Conservation (phyloP, 2,888 invertebrate genomes). For the Microchrysa polita region DNA sequence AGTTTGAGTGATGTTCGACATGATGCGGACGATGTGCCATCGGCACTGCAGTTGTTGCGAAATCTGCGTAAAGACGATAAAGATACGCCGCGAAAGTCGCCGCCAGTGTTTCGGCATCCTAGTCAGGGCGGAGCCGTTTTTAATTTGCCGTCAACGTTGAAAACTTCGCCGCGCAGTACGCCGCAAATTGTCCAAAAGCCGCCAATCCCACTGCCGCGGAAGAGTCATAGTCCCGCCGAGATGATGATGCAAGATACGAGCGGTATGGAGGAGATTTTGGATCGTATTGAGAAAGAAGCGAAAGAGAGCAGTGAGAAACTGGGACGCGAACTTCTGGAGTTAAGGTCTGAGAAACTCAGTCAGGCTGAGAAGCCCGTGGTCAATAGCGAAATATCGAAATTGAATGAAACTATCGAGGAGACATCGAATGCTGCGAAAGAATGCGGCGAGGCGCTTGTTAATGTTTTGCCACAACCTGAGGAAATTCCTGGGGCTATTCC, state of each 20-base stretch:
- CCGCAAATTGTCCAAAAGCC: constrained; percentile 64
- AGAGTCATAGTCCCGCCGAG: constrained; percentile 65
- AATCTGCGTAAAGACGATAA: constrained; percentile 60
- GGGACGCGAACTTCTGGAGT: constrained; percentile 73
- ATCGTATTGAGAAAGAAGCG: constrained; percentile 79
- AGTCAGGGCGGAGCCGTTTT: constrained; percentile 63
- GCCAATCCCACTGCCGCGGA: constrained; percentile 69
- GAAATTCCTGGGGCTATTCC: constrained; percentile 42
- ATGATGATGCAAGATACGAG: constrained; percentile 62
- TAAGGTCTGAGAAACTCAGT: constrained; percentile 60
- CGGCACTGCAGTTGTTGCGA: constrained; percentile 58
- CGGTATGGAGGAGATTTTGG: constrained; percentile 75
- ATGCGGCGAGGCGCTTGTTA: constrained; percentile 65
- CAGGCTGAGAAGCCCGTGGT: not conserved
- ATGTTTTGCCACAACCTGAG: constrained; percentile 55
- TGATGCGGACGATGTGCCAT: constrained; percentile 57
- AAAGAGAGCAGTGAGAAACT: constrained; percentile 77
- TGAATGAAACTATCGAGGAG: constrained; percentile 62
- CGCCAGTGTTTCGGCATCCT: constrained; percentile 59
- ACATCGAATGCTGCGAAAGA: constrained; percentile 66
- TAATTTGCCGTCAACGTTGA: constrained; percentile 59
- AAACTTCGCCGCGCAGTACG: constrained; percentile 52
- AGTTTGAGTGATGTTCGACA: constrained; percentile 69
- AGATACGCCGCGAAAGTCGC: constrained; percentile 41
- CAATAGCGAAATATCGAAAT: constrained; percentile 20